Percentiles rank a stretch among this genome's conserved stretches.
These are phyloP conservation scores for Eurois occulta DNA, from an alignment of 2,888 invertebrate genomes.

Conservation along the genomic window DNA sequence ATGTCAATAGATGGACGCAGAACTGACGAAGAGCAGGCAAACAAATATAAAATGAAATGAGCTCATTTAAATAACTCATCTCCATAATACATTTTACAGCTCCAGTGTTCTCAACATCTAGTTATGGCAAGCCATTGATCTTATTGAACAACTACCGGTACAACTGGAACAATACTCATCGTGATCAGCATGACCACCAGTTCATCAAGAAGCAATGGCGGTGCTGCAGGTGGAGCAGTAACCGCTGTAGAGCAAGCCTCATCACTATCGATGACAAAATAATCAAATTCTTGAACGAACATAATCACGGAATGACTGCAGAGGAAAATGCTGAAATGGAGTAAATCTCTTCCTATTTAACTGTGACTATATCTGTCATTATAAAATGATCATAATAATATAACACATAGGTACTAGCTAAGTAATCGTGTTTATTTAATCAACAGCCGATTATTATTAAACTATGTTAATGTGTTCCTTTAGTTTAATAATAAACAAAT, in stretches of 20 bases:
- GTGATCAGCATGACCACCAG: neutral
- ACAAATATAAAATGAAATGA: neutral
- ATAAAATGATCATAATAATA: no score
- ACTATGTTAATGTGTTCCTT: no score
- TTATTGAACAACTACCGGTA: slow-evolving; percentile 51
- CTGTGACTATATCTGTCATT: no score
- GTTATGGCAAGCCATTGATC: slow-evolving; percentile 37
- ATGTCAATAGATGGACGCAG: no score
- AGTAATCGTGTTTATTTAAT: no score
- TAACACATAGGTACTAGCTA: no score
- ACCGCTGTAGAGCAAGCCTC: slow-evolving; percentile 37
- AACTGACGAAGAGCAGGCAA: no score
- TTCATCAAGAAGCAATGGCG: slow-evolving; percentile 50
- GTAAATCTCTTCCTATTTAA: neutral
- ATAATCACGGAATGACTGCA: slow-evolving; percentile 27
- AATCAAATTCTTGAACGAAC: slow-evolving; percentile 28
- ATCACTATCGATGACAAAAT: slow-evolving; percentile 41
- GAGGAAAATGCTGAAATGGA: neutral
- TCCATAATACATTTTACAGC: neutral
- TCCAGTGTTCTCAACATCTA: neutral
- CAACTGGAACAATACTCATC: slow-evolving; percentile 45
- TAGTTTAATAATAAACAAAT: no score
- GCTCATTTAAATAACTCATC: no score
- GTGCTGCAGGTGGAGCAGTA: slow-evolving; percentile 60
- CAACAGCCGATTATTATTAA: no score